A percentile compares a stretch with the other conserved stretches of the same genome.
Conservation (phyloP, 2,113 vertebrate species). For the Acanthisitta chloris region DNA sequence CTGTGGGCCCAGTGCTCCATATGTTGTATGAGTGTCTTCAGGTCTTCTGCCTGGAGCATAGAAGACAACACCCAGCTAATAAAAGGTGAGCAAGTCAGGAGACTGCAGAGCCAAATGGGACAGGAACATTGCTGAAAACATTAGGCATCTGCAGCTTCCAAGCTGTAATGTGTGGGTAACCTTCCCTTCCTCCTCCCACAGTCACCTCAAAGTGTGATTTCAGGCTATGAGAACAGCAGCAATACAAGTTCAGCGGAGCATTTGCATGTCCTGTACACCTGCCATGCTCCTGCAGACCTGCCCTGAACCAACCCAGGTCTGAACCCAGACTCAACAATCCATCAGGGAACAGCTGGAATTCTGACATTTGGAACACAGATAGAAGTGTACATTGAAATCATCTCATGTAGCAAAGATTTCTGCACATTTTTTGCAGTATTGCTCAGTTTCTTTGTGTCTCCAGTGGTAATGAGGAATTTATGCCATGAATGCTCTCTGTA, state of each 20-base stretch:
- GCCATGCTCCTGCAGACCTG: background rate
- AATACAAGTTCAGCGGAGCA: background rate
- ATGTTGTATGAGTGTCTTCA: constrained; percentile 83
- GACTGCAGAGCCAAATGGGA: background rate
- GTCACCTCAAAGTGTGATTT: background rate
- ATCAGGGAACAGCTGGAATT: background rate
- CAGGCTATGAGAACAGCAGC: background rate
- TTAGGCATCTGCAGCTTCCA: background rate
- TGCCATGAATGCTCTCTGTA: background rate
- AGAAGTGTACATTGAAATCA: background rate
- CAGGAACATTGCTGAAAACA: background rate
- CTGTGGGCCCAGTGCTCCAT: constrained; percentile 99
- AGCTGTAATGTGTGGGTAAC: background rate
- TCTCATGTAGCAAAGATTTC: background rate
- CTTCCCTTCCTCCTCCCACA: background rate
- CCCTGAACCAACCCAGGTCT: background rate
- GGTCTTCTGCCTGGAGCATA: constrained; percentile 81
- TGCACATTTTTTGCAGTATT: background rate
- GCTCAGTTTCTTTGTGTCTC: background rate
- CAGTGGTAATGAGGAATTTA: background rate
- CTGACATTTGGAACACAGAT: background rate
- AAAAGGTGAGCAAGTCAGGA: background rate
- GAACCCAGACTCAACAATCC: background rate
- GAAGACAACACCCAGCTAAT: background rate
- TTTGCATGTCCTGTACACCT: background rate